Base-by-base conservation (phyloP, 2,888 invertebrate species). In the Bibio marci region DNA sequence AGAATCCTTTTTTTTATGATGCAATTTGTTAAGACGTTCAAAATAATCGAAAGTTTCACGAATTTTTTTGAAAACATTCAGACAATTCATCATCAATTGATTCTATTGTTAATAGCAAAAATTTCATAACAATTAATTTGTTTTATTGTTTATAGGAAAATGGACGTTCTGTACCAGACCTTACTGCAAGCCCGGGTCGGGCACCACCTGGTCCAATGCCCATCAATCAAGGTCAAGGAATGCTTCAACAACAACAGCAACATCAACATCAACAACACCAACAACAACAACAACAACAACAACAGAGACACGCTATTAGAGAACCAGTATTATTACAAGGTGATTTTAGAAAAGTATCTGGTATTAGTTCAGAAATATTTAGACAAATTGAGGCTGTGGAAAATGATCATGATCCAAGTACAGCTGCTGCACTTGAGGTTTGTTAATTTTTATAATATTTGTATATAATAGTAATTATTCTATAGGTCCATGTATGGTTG, bases 371-470 rank as follows among this genome's bases (percentile, higher is more conserved):
- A 59, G 91, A 91, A 70, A 90, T 91, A 65, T 92, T 91, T 73
- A 81, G 88, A 56, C 90, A 91, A 74, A 86, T 92, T 75, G 90
- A 92, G 70, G 83, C 87, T 57, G 85, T 91, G 52, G 91, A 91
- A 66, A 90, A 91, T 66, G 90, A 91, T 65, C 87, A 88, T 66
- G 88, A 90, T 64, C 81, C 86, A 49, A 83, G 86, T 52, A 88
- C 88, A 49, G 88, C 90, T 47, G 87, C 87, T 52, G 87, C 86
- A 49, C 71, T 90, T 65, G 88, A 88, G 71, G 77, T 76, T 56
- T 63, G 50, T 43, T 14, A 32, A 27, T 4, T n/a, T 11, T 11
- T 26, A 12, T 6, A 13, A 22, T 22, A 6, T 22, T 22, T 22
- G 5, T 15, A 17, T 14, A 32, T 32, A n/a, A 12, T 37, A 27